Percentiles rank a stretch among this genome's conserved stretches.
Conservation (phyloP, 2,113 vertebrate species). For the Enhydra lutris region DNA sequence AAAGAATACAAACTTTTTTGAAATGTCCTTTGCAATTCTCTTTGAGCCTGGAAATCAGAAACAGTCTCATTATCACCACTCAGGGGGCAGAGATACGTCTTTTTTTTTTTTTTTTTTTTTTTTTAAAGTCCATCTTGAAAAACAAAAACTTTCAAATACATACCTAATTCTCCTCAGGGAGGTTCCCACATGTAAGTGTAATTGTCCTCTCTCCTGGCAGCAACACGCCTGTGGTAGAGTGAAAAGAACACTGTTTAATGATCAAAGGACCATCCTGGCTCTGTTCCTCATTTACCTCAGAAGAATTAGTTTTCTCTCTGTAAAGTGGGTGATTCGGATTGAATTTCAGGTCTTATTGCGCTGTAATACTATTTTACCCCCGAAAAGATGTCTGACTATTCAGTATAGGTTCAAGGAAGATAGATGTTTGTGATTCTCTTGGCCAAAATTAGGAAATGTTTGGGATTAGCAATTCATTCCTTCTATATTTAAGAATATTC, state of each 20-base stretch:
- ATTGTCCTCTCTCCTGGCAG: not conserved
- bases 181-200: not conserved
- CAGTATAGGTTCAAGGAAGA: not conserved
- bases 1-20: not conserved
- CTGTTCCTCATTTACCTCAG: not conserved
- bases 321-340: not conserved
- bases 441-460: not conserved
- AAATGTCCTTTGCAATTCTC: not conserved
- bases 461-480: not conserved
- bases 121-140: not conserved
- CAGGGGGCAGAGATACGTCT: not conserved
- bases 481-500: not conserved
- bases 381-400: constrained; percentile 4
- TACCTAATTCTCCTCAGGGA: not conserved
- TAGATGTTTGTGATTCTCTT: not conserved
- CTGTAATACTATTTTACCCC: not conserved
- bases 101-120: not conserved
- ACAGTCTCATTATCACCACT: not conserved
- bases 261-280: not conserved
- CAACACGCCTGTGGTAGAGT: not conserved
- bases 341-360: not conserved
- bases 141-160: not conserved
- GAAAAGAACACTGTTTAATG: not conserved
- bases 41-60: not conserved
- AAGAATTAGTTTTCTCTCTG: not conserved